Evolutionary conservation across 2,888 invertebrate genomes (phyloP).

Genomic region (Dioctria linearis): DNA sequence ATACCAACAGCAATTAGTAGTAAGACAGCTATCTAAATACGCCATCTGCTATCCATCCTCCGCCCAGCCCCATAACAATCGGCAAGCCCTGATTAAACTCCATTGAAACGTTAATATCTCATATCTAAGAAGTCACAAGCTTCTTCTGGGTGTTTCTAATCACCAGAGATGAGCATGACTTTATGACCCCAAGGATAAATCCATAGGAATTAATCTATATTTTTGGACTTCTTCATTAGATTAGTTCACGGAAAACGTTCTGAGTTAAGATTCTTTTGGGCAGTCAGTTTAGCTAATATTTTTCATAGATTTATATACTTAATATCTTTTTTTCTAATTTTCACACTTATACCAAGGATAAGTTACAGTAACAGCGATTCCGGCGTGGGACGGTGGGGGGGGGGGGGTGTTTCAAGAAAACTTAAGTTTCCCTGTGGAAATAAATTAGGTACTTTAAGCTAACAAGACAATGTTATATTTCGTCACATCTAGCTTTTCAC

Average conservation of each 20-base stretch:
- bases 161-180: not conserved
- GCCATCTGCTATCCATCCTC: too few relatives aligned
- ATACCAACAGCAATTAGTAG: too few relatives aligned
- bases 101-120: slow-evolving; percentile 5
- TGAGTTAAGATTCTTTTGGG: slow-evolving; percentile 2
- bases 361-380: too few relatives aligned
- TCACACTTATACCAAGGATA: slow-evolving; percentile 1
- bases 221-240: slow-evolving; percentile 34
- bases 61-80: too few relatives aligned
- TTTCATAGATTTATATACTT: slow-evolving; percentile 32
- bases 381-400: too few relatives aligned
- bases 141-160: slow-evolving; percentile 25
- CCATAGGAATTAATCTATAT: slow-evolving; percentile 30
- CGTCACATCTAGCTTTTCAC: too few relatives aligned
- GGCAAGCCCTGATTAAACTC: slow-evolving; percentile 13
- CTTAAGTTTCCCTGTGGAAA: slow-evolving; percentile 14
- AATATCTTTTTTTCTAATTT: slow-evolving; percentile 9
- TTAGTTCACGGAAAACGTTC: slow-evolving; percentile 10
- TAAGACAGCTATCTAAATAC: too few relatives aligned
- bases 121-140: not conserved
- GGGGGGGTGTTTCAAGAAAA: slow-evolving; percentile 14
- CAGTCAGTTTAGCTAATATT: slow-evolving; percentile 4
- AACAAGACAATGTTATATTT: too few relatives aligned
- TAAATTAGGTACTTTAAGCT: not conserved
- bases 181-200: slow-evolving; percentile 18